phyloP scores from a whole-genome alignment of 2,888 invertebrate species.

The Chaitophorus viminalis region DNA sequence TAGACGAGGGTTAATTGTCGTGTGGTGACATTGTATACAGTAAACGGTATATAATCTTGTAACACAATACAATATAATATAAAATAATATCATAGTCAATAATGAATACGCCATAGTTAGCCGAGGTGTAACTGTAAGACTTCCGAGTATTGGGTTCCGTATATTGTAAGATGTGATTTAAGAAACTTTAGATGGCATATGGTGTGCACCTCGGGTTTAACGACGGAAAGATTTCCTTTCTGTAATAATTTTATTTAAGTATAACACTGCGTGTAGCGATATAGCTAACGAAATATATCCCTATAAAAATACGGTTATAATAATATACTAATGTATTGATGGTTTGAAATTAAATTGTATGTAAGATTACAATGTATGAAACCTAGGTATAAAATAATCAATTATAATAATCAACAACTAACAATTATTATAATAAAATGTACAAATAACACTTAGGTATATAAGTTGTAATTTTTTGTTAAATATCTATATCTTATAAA shows the following conservation, averaged over 20 bases:
- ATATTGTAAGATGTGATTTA: slow-evolving; percentile 47
- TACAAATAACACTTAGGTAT: too few relatives aligned
- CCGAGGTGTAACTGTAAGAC: slow-evolving; percentile 31
- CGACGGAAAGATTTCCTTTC: slow-evolving; percentile 29
- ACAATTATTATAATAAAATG: too few relatives aligned
- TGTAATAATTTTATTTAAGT: background rate
- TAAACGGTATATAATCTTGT: background rate
- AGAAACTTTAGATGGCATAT: slow-evolving; percentile 47
- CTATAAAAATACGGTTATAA: too few relatives aligned
- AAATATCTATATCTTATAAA: too few relatives aligned
- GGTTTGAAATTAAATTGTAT: too few relatives aligned
- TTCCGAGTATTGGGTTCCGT: slow-evolving; percentile 55
- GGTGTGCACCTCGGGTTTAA: background rate
- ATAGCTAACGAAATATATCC: background rate
- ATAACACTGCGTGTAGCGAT: background rate
- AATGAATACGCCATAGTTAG: slow-evolving; percentile 8
- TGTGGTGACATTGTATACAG: background rate
- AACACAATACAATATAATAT: slow-evolving; percentile 51
- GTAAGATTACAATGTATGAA: too few relatives aligned
- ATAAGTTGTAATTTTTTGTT: too few relatives aligned
- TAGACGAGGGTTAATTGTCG: slow-evolving; percentile 34
- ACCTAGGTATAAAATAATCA: too few relatives aligned
- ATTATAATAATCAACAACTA: too few relatives aligned
- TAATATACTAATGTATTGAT: too few relatives aligned
- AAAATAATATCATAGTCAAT: slow-evolving; percentile 1